Conservation (phyloP, 2,113 vertebrate species). For the Glaucidium brasilianum region DNA sequence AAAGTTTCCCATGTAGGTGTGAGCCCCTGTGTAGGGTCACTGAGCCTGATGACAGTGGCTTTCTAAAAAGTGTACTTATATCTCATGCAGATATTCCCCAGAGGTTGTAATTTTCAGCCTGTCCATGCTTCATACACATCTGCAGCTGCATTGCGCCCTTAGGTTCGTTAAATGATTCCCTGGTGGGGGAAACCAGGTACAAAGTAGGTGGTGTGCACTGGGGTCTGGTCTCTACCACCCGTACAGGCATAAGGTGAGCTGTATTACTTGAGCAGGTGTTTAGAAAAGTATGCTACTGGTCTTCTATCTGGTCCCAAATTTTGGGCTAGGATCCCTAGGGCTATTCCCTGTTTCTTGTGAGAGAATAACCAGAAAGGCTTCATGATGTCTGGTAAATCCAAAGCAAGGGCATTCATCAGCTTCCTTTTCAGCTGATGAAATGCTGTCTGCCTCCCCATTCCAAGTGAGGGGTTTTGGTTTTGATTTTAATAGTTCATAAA, state of each 20-base stretch:
- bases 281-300: too few relatives aligned
- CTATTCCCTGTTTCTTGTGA: too few relatives aligned
- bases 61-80: background rate
- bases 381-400: too few relatives aligned
- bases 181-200: rapidly evolving
- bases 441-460: too few relatives aligned
- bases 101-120: background rate
- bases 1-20: background rate
- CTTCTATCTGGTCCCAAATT: too few relatives aligned
- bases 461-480: too few relatives aligned
- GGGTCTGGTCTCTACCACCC: background rate
- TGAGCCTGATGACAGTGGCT: background rate
- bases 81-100: background rate
- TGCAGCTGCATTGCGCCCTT: background rate
- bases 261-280: background rate
- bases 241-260: background rate
- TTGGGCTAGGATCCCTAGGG: too few relatives aligned
- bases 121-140: background rate
- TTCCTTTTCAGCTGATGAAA: too few relatives aligned
- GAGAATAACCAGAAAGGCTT: too few relatives aligned
- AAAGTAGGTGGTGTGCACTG: background rate
- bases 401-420: too few relatives aligned
- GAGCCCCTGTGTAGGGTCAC: background rate
- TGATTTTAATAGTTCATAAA: too few relatives aligned
- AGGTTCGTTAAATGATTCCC: background rate